Percentiles rank a stretch among this genome's conserved stretches.
These are phyloP conservation scores for Pteronura brasiliensis DNA, from an alignment of 2,113 vertebrate genomes.

Conservation along the genomic window DNA sequence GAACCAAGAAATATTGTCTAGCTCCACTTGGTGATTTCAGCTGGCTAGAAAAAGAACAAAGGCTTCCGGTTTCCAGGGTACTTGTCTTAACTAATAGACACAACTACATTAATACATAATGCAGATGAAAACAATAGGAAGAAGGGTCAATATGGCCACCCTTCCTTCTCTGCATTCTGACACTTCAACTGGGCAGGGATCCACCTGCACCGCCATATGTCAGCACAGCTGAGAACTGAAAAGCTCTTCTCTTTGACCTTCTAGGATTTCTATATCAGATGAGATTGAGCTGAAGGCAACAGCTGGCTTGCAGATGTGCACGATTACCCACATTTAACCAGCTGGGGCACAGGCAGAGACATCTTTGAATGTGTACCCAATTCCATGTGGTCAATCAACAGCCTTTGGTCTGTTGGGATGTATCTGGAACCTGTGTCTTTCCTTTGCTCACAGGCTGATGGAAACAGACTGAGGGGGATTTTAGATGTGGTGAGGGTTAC, in stretches of 20 bases:
- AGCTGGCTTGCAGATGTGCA: slow-evolving; percentile 57
- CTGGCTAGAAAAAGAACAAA: slow-evolving; percentile 49
- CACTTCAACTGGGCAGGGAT: background rate
- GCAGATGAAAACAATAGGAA: slow-evolving; percentile 28
- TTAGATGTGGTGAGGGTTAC: background rate
- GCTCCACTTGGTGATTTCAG: background rate
- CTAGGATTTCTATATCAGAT: background rate
- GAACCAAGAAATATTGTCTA: background rate
- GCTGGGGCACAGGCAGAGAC: background rate
- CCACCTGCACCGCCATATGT: slow-evolving; percentile 4
- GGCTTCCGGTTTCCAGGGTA: background rate
- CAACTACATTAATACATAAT: background rate
- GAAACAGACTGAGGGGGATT: background rate
- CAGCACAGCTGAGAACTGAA: background rate
- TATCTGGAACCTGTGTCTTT: background rate
- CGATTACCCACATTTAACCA: background rate
- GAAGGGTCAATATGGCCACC: background rate
- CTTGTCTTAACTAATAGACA: slow-evolving; percentile 34
- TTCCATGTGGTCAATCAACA: slow-evolving; percentile 47
- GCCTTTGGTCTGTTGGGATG: background rate
- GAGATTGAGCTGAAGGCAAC: background rate
- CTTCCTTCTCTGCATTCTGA: background rate
- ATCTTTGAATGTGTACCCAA: slow-evolving; percentile 5
- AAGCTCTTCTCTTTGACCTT: background rate
- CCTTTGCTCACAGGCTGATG: background rate